Base-by-base conservation (phyloP, 2,888 invertebrate genomes). In the Bursaphelenchus okinawaensis region DNA sequence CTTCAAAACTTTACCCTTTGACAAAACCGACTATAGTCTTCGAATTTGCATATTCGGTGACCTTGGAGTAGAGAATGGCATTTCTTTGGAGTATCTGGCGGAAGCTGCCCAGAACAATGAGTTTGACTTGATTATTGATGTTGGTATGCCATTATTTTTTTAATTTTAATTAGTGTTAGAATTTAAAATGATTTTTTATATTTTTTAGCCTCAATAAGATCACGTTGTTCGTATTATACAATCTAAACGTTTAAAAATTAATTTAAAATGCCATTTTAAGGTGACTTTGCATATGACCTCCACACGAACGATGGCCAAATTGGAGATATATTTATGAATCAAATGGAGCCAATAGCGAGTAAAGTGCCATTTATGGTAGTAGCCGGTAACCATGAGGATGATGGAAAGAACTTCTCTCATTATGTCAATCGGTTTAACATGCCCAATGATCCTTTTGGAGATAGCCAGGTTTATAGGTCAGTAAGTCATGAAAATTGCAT, bases 251-350 rank as follows among this genome's bases (percentile, higher is more conserved):
- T 40, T 12, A 19, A 40, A 40, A 40, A 40, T 12, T 12, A 4
- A 1, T 54, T 54, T 6, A 26, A 27, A 26, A 6, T 4, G 12
- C 40, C 6, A 40, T 12, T 29, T 67, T 63, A 57, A 81, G 93
- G 93, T 0, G 94, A 94, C 86, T 92, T 93, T 85, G 93, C 93
- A 0, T 94, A 94, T 84, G 91, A 94, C 84, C 90, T 94, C 90
- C 86, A 91, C 51, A 74, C 79, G 8, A 87, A 91, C 73, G 87
- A 92, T 82, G 93, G 89, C 0, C 84, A 85, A 62, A 89, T 91
- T 28, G 95, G 95, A 0, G 93, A 95, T 86, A 88, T 89, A 83
- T 95, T 93, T 84, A 92, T 95, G 93, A 87, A 89, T 4, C 91
- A 92, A 86, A 89, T 95, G 63, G 89, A 94, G 85, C 88, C 91